A percentile compares a stretch with the other conserved stretches of the same genome.
Evolutionary conservation across 2,888 invertebrate genomes (phyloP).

Genomic region (Drosophila multiciliata): DNA sequence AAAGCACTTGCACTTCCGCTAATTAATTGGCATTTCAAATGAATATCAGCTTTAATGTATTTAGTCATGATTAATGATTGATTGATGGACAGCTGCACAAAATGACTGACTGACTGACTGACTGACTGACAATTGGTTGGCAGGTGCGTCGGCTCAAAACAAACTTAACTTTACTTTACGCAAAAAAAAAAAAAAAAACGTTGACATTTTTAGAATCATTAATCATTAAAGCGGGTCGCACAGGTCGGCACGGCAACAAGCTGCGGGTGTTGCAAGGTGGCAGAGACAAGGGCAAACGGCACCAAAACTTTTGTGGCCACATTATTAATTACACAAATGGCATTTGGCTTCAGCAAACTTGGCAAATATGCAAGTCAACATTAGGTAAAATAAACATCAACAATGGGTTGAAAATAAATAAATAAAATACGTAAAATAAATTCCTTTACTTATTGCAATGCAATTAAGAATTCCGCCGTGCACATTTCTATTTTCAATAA

Average conservation of each 20-base stretch:
- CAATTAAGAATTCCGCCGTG: neutral
- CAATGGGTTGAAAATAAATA: neutral
- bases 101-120: slow-evolving; percentile 13
- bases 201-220: slow-evolving; percentile 75
- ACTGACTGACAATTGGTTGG: slow-evolving; percentile 8
- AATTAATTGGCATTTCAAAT: slow-evolving; percentile 73
- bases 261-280: neutral
- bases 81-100: slow-evolving; percentile 57
- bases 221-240: slow-evolving; percentile 68
- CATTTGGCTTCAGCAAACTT: slow-evolving; percentile 33
- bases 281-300: slow-evolving; percentile 18
- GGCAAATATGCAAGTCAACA: slow-evolving; percentile 62
- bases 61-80: slow-evolving; percentile 75
- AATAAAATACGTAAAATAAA: neutral
- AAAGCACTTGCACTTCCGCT: slow-evolving; percentile 57
- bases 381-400: slow-evolving; percentile 29
- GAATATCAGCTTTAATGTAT: slow-evolving; percentile 73
- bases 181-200: slow-evolving; percentile 43
- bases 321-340: slow-evolving; percentile 74
- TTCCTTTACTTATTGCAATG: slow-evolving; percentile 2
- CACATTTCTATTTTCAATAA: neutral
- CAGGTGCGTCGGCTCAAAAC: slow-evolving; percentile 47
- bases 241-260: slow-evolving; percentile 48
- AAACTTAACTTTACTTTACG: slow-evolving; percentile 31
- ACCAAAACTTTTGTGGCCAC: slow-evolving; percentile 35